Evolutionary conservation across 2,797 vertebrate genomes (phyloP).

Genomic region (Coccyzus lansbergi): DNA sequence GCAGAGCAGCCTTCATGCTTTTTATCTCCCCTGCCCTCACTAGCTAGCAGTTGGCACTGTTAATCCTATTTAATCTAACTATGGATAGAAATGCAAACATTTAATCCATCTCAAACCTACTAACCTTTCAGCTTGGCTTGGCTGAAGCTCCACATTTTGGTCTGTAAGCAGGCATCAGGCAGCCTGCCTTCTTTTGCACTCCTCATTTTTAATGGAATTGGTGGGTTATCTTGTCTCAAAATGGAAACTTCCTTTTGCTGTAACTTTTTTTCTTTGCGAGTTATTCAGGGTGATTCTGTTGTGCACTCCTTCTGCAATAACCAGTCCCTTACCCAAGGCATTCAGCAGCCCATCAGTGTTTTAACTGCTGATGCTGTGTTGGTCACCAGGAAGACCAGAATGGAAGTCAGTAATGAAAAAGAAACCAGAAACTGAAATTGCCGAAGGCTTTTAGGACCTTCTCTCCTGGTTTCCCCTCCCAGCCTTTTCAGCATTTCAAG

Average conservation of each 20-base stretch:
- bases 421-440: neutral
- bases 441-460: neutral
- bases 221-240: neutral
- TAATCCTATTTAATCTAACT: conserved; percentile 30
- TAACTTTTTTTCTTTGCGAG: neutral
- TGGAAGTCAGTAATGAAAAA: neutral
- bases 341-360: neutral
- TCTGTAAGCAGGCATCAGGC: neutral
- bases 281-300: neutral
- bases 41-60: neutral
- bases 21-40: neutral
- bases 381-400: neutral
- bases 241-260: neutral
- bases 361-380: neutral
- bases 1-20: neutral
- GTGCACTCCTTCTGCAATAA: neutral
- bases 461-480: neutral
- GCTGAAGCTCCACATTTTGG: neutral
- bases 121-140: neutral
- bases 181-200: neutral
- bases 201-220: neutral
- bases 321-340: fast-evolving
- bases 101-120: conserved; percentile 13
- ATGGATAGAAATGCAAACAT: neutral
- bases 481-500: neutral